Base-by-base conservation (phyloP, 2,113 vertebrate species). In the Ptyas mucosa region DNA sequence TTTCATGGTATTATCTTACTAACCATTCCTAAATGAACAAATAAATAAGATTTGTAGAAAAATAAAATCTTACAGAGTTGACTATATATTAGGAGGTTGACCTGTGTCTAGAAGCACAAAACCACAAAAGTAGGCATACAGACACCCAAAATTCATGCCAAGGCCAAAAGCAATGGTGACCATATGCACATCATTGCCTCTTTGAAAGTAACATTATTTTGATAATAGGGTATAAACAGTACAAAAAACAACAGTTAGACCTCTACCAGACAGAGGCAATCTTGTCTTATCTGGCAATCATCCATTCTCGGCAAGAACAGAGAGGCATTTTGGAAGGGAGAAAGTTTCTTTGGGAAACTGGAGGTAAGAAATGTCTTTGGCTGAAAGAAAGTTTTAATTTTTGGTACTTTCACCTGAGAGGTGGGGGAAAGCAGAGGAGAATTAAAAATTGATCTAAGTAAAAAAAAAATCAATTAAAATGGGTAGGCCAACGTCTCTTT, bases 1-100 rank as follows among this genome's bases (percentile, higher is more conserved):
- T 93, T 75, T 92, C 89, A 81, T 1, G 6, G 0, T 52, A 55
- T 55, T 43, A 93, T 81, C 53, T 91, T 90, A 81, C 88, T 6
- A 52, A 49, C 69, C 11, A 64, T 90, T 54, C 92, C 15, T 1
- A 87, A 23, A 34, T 18, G 10, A 34, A 11, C 10, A 10, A 5
- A 3, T 8, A 43, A 58, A 24, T 24, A 1, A 81, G 23, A 93
- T 55, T 14, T 11, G 18, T 81, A 95, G 95, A 14, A 95, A 93
- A 90, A 75, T 15, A 18, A 64, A 93, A 75, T 75, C 53, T 9
- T 85, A 5, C 0, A 49, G n/a, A 5, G 20, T 10, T 54, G 18
- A 57, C 8, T 39, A 20, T 2, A 34, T 61, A 23, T 52, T 55
- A 8, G 26, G 26, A 9, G 21, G 24, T 34, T 61, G 8, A 34